phyloP scores from a whole-genome alignment of 92 coral and sea anemone genomes.

The Blastomussa wellsi region DNA sequence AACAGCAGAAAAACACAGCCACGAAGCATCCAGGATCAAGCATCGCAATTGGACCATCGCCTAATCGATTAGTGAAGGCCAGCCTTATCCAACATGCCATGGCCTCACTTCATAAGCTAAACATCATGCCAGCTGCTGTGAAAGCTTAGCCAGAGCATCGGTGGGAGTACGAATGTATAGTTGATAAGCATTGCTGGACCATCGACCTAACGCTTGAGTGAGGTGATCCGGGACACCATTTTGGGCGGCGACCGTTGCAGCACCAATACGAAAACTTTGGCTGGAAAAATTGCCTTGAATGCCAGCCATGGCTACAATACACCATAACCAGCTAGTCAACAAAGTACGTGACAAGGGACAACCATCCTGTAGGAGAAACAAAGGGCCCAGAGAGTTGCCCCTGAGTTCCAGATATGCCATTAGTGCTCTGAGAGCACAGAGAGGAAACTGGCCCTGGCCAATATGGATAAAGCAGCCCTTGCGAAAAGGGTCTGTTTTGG shows the following conservation, averaged over 20 bases:
- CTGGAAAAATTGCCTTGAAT: constrained; percentile 2
- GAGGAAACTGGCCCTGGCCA: constrained; percentile 29
- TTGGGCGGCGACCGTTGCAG: neutral
- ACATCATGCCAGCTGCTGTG: no score
- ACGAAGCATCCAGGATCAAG: no score
- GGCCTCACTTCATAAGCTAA: no score
- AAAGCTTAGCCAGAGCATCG: neutral
- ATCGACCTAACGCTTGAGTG: neutral
- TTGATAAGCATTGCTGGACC: neutral
- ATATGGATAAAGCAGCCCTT: constrained; percentile 45
- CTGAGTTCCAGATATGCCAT: constrained; percentile 17
- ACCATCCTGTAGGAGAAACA: constrained; percentile 35
- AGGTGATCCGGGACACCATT: neutral
- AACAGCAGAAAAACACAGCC: no score
- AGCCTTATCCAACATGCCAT: no score
- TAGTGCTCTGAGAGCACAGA: constrained; percentile 40
- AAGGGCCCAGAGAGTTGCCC: constrained; percentile 34
- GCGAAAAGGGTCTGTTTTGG: constrained; percentile 55
- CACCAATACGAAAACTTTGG: neutral
- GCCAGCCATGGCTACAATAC: neutral
- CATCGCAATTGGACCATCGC: no score
- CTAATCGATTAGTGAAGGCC: no score
- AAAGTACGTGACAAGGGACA: constrained; percentile 31
- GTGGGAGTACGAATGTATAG: neutral
- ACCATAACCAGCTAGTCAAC: constrained; percentile 33